Evolutionary conservation across 2,888 invertebrate genomes (phyloP), one percentile per base, ranked within the genome.

Genomic region (Melinaea marsaeus): DNA sequence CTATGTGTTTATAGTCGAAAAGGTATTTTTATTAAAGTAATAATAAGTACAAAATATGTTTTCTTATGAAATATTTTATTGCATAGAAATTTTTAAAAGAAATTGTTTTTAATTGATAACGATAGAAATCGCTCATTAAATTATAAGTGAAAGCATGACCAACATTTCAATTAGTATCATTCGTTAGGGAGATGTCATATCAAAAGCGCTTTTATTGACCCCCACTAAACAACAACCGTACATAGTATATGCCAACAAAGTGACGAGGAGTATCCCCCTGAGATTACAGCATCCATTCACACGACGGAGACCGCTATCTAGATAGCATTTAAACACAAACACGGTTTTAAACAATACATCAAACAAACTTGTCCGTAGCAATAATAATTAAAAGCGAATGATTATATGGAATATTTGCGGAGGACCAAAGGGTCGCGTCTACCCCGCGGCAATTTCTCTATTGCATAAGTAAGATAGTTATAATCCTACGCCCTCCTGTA

Each of bases 341-440:
- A 87, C 83, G 80, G 79, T 81, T 88, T 86, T 90, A 90, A 90
- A 90, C 90, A 90, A 90, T 90, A 89, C 88, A 85, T 90, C 90
- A 90, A 90, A 90, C 90, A 90, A 82, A 87, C 84, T 86, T 83
- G 79, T 80, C 85, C 84, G 72, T 71, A 83, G 85, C 88, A 86
- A 90, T 90, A 90, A 90, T 90, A 90, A 90, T 90, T 90, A 90
- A 90, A 90, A 90, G 81, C 85, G 87, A 85, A 90, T 89, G 84
- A 90, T 90, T 88, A 86, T 85, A 82, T 83, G 79, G 85, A 85
- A 90, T 90, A 90, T 90, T 90, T 90, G 89, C 79, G 78, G 78
- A 90, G 90, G 90, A 89, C 87, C 79, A 80, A 83, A 83, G 86
- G 83, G 77, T 72, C 70, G 74, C 68, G 56, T 75, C 77, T 75